Percentiles rank a stretch among this genome's conserved stretches.
Evolutionary conservation across 2,797 vertebrate species (phyloP).

Genomic region (Rhinichthys osculus): DNA sequence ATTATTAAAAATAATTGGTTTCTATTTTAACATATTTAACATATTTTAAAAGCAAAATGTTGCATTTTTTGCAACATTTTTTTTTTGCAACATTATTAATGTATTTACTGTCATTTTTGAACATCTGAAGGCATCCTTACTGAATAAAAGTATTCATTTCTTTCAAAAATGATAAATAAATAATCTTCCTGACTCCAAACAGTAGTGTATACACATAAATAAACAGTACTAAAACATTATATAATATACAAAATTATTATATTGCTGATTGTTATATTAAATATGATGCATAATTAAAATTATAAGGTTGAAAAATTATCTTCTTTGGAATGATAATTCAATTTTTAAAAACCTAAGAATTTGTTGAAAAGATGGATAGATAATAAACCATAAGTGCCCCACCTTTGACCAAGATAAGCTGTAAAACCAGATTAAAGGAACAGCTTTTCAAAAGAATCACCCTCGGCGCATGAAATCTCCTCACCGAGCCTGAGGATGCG

Average conservation of each 20-base stretch:
- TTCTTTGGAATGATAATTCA: background rate
- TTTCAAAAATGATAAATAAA: too few species aligned
- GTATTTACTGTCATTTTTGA: too few species aligned
- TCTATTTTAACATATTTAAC: background rate
- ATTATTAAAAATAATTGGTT: background rate
- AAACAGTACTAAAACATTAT: background rate
- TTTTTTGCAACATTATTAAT: background rate
- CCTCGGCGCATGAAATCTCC: background rate
- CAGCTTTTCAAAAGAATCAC: background rate
- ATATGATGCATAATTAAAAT: too few species aligned
- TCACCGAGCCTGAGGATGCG: background rate
- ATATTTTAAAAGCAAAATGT: too few species aligned
- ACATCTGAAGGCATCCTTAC: too few species aligned
- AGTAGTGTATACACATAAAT: too few species aligned
- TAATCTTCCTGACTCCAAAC: too few species aligned
- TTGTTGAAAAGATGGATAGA: background rate
- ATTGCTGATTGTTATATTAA: too few species aligned
- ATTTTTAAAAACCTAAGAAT: background rate
- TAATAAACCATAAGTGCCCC: background rate
- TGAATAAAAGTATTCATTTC: too few species aligned
- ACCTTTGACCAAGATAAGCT: constrained; percentile 21
- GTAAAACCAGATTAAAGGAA: constrained; percentile 37
- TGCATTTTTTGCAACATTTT: too few species aligned
- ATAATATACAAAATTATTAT: background rate
- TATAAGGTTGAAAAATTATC: background rate